Conservation (phyloP, 2,888 invertebrate genomes). For the Tribolium freemani region DNA sequence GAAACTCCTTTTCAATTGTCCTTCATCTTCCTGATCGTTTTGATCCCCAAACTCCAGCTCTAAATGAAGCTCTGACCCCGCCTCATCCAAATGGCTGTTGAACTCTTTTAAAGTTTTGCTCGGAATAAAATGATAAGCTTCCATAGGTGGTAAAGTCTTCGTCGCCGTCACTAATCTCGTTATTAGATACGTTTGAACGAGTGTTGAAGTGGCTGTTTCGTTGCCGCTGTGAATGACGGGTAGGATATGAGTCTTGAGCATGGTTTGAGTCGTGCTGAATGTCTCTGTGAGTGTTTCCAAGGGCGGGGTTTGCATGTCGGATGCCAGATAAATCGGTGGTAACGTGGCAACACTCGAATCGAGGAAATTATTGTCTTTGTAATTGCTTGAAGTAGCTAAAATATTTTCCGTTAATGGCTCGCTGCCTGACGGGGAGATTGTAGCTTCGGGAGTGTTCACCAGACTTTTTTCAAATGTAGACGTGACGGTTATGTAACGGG, state of each 20-base stretch:
- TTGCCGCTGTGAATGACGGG: constrained; percentile 83
- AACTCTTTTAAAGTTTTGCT: constrained; percentile 90
- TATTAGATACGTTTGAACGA: constrained; percentile 91
- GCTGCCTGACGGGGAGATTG: constrained; percentile 73
- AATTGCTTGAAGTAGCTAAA: constrained; percentile 81
- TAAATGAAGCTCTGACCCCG: constrained; percentile 88
- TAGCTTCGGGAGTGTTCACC: constrained; percentile 72
- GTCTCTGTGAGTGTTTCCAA: constrained; percentile 91
- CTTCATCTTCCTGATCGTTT: constrained; percentile 74
- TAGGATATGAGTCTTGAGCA: constrained; percentile 90
- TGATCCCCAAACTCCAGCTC: constrained; percentile 90
- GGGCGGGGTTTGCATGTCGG: constrained; percentile 86
- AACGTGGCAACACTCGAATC: constrained; percentile 88
- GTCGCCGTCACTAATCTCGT: constrained; percentile 91
- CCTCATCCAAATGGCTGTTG: constrained; percentile 89
- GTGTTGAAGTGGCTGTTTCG: constrained; percentile 83
- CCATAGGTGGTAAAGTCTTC: constrained; percentile 90
- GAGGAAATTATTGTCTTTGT: constrained; percentile 76
- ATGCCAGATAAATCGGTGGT: constrained; percentile 82
- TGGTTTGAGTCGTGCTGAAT: constrained; percentile 90
- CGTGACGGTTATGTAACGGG: constrained; percentile 89
- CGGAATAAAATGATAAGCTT: constrained; percentile 88
- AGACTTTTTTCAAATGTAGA: constrained; percentile 87
- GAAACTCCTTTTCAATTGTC: constrained; percentile 70
- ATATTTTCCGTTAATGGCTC: constrained; percentile 92